These are phyloP conservation scores for Trichopoda pennipes DNA, from an alignment of 2,888 invertebrate species.

Conservation along the genomic window DNA sequence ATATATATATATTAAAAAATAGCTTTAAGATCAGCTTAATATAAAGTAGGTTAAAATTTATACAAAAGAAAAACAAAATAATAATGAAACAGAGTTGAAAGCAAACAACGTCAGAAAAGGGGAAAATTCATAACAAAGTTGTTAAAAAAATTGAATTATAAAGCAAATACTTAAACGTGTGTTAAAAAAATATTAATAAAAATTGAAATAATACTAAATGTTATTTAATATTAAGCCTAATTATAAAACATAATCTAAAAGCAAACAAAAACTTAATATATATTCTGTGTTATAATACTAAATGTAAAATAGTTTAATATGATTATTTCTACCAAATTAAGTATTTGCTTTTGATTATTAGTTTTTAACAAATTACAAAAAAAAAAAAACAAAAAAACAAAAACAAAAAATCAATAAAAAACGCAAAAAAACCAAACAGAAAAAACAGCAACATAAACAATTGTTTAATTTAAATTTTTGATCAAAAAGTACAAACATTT, in stretches of 20 bases:
- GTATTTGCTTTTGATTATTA: conserved; percentile 69
- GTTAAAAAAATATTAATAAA: conserved; percentile 35
- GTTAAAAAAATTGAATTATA: conserved; percentile 42
- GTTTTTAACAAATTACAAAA: conserved; percentile 58
- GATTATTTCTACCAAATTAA: conserved; percentile 67
- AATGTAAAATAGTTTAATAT: conserved; percentile 65
- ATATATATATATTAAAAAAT: conserved; percentile 5
- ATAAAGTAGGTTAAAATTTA: conserved; percentile 64
- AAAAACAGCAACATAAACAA: conserved; percentile 53
- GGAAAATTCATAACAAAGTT: conserved; percentile 25
- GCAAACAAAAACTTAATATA: conserved; percentile 30
- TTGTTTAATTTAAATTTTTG: conserved; percentile 43
- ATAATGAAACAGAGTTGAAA: conserved; percentile 20
- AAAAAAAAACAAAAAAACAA: conserved; percentile 59
- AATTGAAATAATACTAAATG: conserved; percentile 64
- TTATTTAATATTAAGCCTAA: conserved; percentile 68
- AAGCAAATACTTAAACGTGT: conserved; percentile 66
- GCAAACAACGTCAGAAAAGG: conserved; percentile 17
- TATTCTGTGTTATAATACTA: conserved; percentile 64
- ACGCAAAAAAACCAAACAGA: conserved; percentile 64
- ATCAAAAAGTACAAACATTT: too few relatives aligned
- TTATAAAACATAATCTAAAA: conserved; percentile 40
- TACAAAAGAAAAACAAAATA: conserved; percentile 51
- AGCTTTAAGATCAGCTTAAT: conserved; percentile 54
- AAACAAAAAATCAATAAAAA: conserved; percentile 66